Evolutionary conservation across 2,797 vertebrate species (phyloP), one percentile per base, ranked within the genome.

Genomic region (Siniperca scherzeri): DNA sequence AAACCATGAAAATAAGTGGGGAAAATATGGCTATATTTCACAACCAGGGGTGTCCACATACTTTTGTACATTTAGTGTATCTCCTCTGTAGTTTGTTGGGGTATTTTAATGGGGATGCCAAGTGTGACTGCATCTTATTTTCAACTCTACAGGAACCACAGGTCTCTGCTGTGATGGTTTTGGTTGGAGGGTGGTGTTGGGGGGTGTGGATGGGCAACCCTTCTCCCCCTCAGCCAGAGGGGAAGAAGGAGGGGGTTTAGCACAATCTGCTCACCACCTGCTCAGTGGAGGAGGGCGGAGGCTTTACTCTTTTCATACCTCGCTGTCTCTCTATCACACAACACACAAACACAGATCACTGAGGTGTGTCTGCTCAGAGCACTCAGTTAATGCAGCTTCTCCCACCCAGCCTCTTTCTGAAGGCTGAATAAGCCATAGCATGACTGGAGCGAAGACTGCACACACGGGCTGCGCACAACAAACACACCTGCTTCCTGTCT

Each of bases 251-350:
- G 81, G 71, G 84, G 62, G 75, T 82, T 87, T 19, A 57, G 6
- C 83, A 81, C 89, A 93, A 90, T 93, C 92, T 93, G 93, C 70
- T 91, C 89, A 85, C 90, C 91, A 93, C 89, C 91, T 93, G 90
- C 86, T 93, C 86, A 38, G 65, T 27, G 44, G 75, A 80, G 64
- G 60, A 60, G 65, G 80, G 76, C 56, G 70, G 77, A 52, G 70
- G 61, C 55, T 71, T 62, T 14, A 33, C 57, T 72, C 55, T 42
- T 67, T 65, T 77, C 64, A 70, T 27, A 79, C 61, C 70, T 86
- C 64, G 14, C 70, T 78, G 66, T 73, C 48, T 75, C 33, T 86
- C 57, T 9, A 46, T 75, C 79, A 48, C 62, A 78, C 52, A 61
- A 53, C 52, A 69, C 67, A 53, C 74, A 88, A 88, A 85, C 89